Evolutionary conservation across 2,888 invertebrate genomes (phyloP), one percentile per base, ranked within the genome.

Genomic region (Geotrupes spiniger): DNA sequence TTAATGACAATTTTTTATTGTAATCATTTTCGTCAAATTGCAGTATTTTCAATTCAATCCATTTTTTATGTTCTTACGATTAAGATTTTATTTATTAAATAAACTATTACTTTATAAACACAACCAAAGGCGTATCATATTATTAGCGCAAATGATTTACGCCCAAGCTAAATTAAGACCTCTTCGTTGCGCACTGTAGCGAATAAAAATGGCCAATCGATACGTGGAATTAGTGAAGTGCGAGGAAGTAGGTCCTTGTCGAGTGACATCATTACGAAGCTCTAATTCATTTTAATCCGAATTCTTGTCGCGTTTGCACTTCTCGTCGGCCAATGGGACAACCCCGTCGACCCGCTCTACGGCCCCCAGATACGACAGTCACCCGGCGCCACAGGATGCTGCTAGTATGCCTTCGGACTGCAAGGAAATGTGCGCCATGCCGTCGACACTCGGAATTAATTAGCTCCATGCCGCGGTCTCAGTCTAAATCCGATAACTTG

Each of bases 231-330:
- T 37, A 45, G 45, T 42, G 45, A 36, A 36, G 37, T 41, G 33
- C 2, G 5, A 33, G 8, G 33, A 33, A 33, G 33, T n/a, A 33
- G 33, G 12, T 8, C 15, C 33, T 14, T 27, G 42, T 31, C 28
- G 46, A 46, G 38, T 47, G 51, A 29, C 47, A 42, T 45, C 45
- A 52, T 51, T 52, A 46, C 49, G 46, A 46, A 37, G 53, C 46
- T 56, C 53, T 56, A 56, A 56, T 54, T 54, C 56, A 56, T 56
- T 56, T 56, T 54, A 56, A 56, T 56, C 53, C 52, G 42, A 47
- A 56, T 56, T 56, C 56, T 49, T 48, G 53, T 52, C 56, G 56
- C 52, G 56, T 56, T 51, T 52, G 49, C 53, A 54, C 46, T 56
- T 54, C 52, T 53, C 46, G 47, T 53, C 56, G 53, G 28, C 56